Percentiles rank a stretch among this genome's conserved stretches.
Conservation (phyloP, 2,113 vertebrate species). For the Corythornis madagascariensis region DNA sequence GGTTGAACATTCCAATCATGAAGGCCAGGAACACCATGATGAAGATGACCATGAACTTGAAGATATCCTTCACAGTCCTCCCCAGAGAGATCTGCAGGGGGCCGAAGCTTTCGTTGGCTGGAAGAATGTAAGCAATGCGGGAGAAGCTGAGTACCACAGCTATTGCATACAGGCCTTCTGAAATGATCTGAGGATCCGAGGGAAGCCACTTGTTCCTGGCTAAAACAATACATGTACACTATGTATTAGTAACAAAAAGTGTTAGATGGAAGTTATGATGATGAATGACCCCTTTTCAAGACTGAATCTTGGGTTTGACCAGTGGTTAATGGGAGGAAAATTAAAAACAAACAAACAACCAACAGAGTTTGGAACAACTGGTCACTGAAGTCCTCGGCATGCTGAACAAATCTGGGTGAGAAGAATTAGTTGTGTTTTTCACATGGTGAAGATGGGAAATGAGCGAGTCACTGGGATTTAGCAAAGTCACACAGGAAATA, state of each 20-base stretch:
- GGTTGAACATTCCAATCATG: constrained; percentile 99
- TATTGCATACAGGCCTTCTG: constrained; percentile 95
- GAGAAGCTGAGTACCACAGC: constrained; percentile 98
- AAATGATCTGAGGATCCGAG: constrained; percentile 98
- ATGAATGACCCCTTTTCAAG: background rate
- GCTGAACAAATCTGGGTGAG: background rate
- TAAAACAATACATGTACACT: constrained; percentile 71
- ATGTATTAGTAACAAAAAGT: constrained; percentile 28
- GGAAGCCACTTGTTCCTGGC: constrained; percentile 98
- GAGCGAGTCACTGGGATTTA: background rate
- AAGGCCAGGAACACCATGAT: constrained; percentile 99
- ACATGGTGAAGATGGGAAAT: background rate
- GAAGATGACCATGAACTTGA: constrained; percentile 99
- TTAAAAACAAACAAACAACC: no score
- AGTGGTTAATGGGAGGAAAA: background rate
- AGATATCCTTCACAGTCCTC: constrained; percentile 97
- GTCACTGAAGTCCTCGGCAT: background rate
- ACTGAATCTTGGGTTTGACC: background rate
- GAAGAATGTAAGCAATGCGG: constrained; percentile 96
- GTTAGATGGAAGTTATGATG: background rate
- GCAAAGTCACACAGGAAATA: background rate
- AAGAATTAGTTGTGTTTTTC: background rate
- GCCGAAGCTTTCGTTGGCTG: constrained; percentile 97
- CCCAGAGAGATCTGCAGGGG: constrained; percentile 97
- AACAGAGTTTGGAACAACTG: background rate